Evolutionary conservation across 2,113 vertebrate species (phyloP).

Genomic region (Pseudonaja textilis): DNA sequence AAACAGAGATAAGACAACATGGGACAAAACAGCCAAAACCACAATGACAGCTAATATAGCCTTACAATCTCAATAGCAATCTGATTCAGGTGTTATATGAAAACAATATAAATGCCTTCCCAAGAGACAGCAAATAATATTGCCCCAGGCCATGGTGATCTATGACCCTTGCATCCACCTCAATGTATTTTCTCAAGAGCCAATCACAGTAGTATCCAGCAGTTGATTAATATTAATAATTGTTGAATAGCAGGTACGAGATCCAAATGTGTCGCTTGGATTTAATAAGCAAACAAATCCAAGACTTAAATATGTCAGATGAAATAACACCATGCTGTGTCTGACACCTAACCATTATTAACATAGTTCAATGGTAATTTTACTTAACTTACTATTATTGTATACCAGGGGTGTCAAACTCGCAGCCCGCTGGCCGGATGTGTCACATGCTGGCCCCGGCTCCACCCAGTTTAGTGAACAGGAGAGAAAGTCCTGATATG

Average conservation of each 20-base stretch:
- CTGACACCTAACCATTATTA: not conserved
- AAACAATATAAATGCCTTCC: not conserved
- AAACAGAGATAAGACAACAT: not conserved
- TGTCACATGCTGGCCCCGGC: too few species aligned
- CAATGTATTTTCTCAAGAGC: not conserved
- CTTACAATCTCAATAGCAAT: not conserved
- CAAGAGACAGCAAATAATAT: not conserved
- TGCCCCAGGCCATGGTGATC: not conserved
- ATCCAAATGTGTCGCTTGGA: not conserved
- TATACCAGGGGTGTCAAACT: not conserved
- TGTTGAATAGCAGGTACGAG: not conserved
- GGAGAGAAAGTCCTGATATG: too few species aligned
- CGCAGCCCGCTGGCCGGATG: too few species aligned
- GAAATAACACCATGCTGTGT: not conserved
- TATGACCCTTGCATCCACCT: not conserved
- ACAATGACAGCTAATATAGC: not conserved
- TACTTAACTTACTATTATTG: not conserved
- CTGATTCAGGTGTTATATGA: not conserved
- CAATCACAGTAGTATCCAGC: not conserved
- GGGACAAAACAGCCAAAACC: not conserved
- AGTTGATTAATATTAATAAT: not conserved
- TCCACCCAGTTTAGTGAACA: rapidly evolving
- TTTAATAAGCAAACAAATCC: not conserved
- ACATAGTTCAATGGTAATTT: not conserved
- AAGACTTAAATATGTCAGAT: not conserved